Conservation (phyloP, 1,140 invertebrate genomes). For the Eurosta solidaginis region DNA sequence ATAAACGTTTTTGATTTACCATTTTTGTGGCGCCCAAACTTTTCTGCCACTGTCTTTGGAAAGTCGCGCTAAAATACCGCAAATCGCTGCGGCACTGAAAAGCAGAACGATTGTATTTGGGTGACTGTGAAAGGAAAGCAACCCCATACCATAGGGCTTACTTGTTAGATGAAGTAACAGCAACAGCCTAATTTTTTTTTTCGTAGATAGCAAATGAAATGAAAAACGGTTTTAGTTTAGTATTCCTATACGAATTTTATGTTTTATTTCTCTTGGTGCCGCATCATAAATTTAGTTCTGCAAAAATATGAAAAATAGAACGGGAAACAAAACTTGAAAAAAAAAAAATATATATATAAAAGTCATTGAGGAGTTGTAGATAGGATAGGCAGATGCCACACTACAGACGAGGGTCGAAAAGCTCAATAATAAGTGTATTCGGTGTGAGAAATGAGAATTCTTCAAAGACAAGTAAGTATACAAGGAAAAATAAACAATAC, state of each 20-base stretch:
- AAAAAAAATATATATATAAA: not conserved
- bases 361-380: not conserved
- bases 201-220: conserved; percentile 26
- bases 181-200: not conserved
- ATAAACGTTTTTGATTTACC: conserved; percentile 14
- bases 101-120: not conserved
- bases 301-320: not conserved
- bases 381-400: not conserved
- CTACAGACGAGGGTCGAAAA: conserved; percentile 3
- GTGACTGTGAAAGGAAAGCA: not conserved
- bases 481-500: too few species aligned
- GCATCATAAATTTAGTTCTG: conserved; percentile 29
- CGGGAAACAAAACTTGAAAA: not conserved
- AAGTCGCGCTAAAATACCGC: conserved; percentile 4
- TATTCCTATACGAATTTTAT: conserved; percentile 8
- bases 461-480: too few species aligned
- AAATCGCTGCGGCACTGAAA: not conserved
- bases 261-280: conserved; percentile 7
- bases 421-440: not conserved
- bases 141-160: not conserved
- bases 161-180: not conserved
- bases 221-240: conserved; percentile 3
- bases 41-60: not conserved
- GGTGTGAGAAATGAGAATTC: not conserved
- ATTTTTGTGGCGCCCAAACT: conserved; percentile 9